Evolutionary conservation across 1,140 invertebrate genomes (phyloP), one percentile per base, ranked within the genome.

Genomic region (Euwallacea similis): DNA sequence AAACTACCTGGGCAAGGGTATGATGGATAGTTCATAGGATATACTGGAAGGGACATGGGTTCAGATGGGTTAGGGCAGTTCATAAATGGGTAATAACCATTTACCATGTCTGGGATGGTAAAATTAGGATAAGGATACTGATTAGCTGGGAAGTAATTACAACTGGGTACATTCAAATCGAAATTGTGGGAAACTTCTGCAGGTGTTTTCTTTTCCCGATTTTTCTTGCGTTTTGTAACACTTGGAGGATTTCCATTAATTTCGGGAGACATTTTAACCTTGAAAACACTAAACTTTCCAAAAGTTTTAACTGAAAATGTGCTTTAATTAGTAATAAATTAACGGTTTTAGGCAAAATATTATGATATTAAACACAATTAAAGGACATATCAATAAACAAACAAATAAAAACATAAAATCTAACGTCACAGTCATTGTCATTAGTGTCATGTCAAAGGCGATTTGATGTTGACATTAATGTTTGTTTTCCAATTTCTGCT

Each of bases 1-100:
- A 74, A 64, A 74, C 72, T 76, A 10, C 71, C 66, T 67, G 71
- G 64, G 72, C 69, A 75, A 16, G 58, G 59, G 59, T 75, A 76
- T 62, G 73, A 76, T n/a, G 77, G 72, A 66, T 79, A 80, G 69
- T 79, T 80, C 2, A 79, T 56, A 21, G 81, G 80, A 73, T 82
- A 82, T 46, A 82, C 67, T 2, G 85, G 84, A 59, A 87, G 75
- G 7, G 85, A 86, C 74, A 86, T 81, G 0, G 86, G 84, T 71
- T 87, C 85, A 58, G 85, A 76, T 8, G 84, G 83, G 71, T 84
- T 80, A 3, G 81, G 74, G 69, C 75, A 79, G 60, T 76, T 79
- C 54, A 77, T 67, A 54, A 75, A 73, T 0, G 84, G 82, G 73
- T 86, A 87, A 64, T 83, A 83, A 47, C 64, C 54, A 54, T 71